These are phyloP conservation scores for Amphipoea lucens DNA, from an alignment of 2,888 invertebrate species.

Conservation along the genomic window DNA sequence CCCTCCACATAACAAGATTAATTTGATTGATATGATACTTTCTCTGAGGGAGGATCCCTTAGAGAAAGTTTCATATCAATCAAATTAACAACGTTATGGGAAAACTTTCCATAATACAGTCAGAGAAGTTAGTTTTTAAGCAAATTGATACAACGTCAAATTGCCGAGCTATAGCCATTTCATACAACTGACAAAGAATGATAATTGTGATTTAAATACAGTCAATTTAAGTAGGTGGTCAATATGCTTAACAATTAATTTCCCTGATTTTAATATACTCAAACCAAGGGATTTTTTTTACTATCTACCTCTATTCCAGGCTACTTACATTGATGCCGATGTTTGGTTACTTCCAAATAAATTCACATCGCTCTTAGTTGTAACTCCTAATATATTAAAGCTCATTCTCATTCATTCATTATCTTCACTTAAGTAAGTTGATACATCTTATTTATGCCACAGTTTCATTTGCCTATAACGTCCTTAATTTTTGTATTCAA, in stretches of 20 bases:
- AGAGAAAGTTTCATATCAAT: not conserved
- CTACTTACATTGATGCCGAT: not conserved
- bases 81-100: not conserved
- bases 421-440: not conserved
- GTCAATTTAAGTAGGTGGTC: too few species aligned
- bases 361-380: not conserved
- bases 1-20: not conserved
- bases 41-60: not conserved
- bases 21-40: not conserved
- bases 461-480: not conserved
- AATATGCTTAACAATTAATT: too few species aligned
- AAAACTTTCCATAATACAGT: too few species aligned
- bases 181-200: too few species aligned
- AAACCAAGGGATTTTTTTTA: too few species aligned
- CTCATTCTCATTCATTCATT: not conserved
- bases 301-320: not conserved
- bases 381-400: not conserved
- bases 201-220: too few species aligned
- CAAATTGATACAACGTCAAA: not conserved
- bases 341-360: not conserved
- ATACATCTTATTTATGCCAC: not conserved
- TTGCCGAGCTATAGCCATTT: not conserved
- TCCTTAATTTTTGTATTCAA: conserved; percentile 5
- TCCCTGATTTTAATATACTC: too few species aligned
- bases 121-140: not conserved